Percentiles rank a stretch among this genome's conserved stretches.
Conservation (phyloP, 2,888 invertebrate genomes). For the Melinaea marsaeus region DNA sequence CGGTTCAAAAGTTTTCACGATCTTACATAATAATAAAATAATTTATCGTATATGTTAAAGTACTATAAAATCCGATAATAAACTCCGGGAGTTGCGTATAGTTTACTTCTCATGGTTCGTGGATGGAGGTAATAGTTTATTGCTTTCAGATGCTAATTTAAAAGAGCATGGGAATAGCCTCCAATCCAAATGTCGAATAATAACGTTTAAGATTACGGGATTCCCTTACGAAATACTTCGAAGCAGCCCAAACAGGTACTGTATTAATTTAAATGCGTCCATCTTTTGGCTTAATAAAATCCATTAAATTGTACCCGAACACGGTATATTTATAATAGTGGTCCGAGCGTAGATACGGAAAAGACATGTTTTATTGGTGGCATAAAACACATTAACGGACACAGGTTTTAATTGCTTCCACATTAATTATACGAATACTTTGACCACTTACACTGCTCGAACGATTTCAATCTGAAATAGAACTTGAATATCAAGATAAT, state of each 20-base stretch:
- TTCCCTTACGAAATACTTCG: slow-evolving; percentile 20
- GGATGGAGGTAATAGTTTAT: slow-evolving; percentile 31
- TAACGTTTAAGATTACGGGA: slow-evolving; percentile 9
- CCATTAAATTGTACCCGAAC: slow-evolving; percentile 22
- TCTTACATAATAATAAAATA: too few species aligned
- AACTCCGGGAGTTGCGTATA: slow-evolving; percentile 27
- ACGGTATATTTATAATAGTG: slow-evolving; percentile 17
- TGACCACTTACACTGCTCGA: slow-evolving; percentile 19
- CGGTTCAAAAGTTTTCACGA: too few species aligned
- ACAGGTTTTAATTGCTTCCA: slow-evolving; percentile 22
- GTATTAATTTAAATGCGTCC: slow-evolving; percentile 27
- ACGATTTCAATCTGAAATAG: slow-evolving; percentile 22
- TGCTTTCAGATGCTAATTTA: slow-evolving; percentile 31
- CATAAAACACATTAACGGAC: slow-evolving; percentile 22
- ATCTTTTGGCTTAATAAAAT: slow-evolving; percentile 27
- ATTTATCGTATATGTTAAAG: slow-evolving; percentile 14
- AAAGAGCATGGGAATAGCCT: slow-evolving; percentile 16
- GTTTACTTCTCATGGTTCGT: slow-evolving; percentile 23
- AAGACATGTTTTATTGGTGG: slow-evolving; percentile 25
- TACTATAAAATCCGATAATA: slow-evolving; percentile 30
- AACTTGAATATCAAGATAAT: slow-evolving; percentile 29
- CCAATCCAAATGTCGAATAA: slow-evolving; percentile 17
- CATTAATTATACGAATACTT: slow-evolving; percentile 24
- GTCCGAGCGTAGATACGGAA: slow-evolving; percentile 11
- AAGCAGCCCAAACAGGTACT: slow-evolving; percentile 17